phyloP scores from a whole-genome alignment of 2,113 vertebrate genomes.

The Tachuris rubrigastra region DNA sequence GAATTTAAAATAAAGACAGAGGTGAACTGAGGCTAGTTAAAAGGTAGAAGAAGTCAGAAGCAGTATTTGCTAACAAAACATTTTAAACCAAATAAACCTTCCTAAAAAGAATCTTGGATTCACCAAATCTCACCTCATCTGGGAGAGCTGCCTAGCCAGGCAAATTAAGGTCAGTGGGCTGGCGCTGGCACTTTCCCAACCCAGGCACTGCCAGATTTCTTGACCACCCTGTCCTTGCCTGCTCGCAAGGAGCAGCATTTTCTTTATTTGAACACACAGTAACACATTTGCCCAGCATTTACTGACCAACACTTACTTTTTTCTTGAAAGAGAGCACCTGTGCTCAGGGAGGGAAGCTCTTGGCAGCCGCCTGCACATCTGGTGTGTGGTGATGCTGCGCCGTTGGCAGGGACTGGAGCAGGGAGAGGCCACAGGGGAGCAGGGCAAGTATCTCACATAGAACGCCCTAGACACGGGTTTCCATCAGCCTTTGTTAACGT shows the following conservation, averaged over 20 bases:
- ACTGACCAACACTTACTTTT: constrained; percentile 21
- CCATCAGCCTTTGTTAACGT: not conserved
- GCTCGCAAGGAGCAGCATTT: not conserved
- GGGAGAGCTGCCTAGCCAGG: not conserved
- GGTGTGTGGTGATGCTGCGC: not conserved
- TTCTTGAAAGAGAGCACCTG: not conserved
- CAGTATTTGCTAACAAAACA: not conserved
- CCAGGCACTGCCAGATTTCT: not conserved
- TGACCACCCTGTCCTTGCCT: too few species aligned
- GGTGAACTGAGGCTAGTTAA: not conserved
- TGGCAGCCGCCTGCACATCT: not conserved
- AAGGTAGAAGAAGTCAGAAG: not conserved
- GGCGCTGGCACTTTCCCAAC: not conserved
- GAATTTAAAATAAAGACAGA: not conserved
- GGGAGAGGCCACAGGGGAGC: rapidly evolving
- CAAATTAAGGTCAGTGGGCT: not conserved
- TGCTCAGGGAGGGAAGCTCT: not conserved
- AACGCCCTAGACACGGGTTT: rapidly evolving
- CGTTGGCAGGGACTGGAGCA: not conserved
- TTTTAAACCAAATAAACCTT: not conserved
- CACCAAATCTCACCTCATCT: not conserved
- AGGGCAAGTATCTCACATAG: rapidly evolving
- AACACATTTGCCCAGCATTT: too few species aligned
- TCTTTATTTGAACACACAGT: rapidly evolving
- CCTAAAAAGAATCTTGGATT: not conserved